phyloP scores from a whole-genome alignment of 2,797 vertebrate species.

The Clarias fuscus region DNA sequence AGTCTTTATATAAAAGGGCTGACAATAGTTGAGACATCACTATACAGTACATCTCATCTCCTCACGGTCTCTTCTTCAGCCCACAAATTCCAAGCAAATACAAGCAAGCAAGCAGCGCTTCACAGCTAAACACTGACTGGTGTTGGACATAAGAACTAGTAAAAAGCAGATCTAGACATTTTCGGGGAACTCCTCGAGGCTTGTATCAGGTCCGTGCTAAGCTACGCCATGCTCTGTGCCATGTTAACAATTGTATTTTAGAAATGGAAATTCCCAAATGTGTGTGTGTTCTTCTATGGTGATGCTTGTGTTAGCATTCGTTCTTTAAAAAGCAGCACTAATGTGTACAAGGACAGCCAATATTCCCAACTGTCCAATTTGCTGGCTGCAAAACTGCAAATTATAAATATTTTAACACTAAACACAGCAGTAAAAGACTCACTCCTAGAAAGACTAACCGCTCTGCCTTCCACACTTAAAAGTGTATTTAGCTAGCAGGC shows the following conservation, averaged over 20 bases:
- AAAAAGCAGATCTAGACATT: not conserved
- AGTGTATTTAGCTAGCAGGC: not conserved
- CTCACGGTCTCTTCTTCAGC: not conserved
- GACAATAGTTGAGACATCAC: not conserved
- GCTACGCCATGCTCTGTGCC: not conserved
- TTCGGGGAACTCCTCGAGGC: not conserved
- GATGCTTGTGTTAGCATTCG: not conserved
- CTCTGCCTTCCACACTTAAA: not conserved
- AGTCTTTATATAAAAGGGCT: not conserved
- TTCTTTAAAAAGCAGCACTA: not conserved
- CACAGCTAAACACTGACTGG: not conserved
- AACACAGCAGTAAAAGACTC: not conserved
- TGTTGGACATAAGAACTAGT: not conserved
- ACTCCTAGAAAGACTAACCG: too few relatives aligned
- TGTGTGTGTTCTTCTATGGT: not conserved
- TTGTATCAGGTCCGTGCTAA: not conserved
- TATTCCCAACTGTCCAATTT: not conserved
- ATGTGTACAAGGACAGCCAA: not conserved
- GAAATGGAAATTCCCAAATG: not conserved
- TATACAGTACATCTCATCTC: not conserved
- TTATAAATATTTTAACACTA: conserved; percentile 10
- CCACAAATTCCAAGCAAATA: not conserved
- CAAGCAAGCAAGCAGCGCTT: not conserved
- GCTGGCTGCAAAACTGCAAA: not conserved
- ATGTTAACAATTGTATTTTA: not conserved